A percentile compares a stretch with the other conserved stretches of the same genome.
These are phyloP conservation scores for Halyomorpha halys DNA, from an alignment of 1,140 invertebrate species.

Conservation along the genomic window DNA sequence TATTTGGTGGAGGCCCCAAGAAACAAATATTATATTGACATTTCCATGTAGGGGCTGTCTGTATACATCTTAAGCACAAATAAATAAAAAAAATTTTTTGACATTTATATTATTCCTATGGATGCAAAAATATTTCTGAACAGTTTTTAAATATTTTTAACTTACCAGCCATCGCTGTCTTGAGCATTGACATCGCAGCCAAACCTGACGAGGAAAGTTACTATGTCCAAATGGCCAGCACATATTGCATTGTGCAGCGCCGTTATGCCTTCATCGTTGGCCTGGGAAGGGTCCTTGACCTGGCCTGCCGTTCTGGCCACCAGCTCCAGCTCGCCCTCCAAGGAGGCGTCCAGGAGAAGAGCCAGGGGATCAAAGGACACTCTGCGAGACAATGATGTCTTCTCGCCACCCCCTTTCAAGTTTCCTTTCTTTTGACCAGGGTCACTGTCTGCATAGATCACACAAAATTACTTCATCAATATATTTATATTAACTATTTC, in stretches of 20 bases:
- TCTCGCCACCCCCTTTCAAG: conserved; percentile 40
- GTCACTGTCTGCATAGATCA: conserved; percentile 14
- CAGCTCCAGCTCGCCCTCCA: conserved; percentile 95
- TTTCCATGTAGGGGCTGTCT: too few relatives aligned
- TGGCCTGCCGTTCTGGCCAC: conserved; percentile 90
- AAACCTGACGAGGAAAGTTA: conserved; percentile 93
- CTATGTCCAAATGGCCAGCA: conserved; percentile 96
- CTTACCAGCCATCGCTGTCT: conserved; percentile 91
- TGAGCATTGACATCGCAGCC: conserved; percentile 98
- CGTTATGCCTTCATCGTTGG: conserved; percentile 81
- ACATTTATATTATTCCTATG: too few relatives aligned
- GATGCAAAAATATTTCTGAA: too few relatives aligned
- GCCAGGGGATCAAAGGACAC: conserved; percentile 98
- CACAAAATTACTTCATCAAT: too few relatives aligned
- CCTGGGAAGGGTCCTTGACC: conserved; percentile 44
- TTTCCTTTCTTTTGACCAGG: conserved; percentile 29
- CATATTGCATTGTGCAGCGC: conserved; percentile 99
- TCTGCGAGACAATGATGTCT: conserved; percentile 59
- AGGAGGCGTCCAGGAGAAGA: conserved; percentile 86
- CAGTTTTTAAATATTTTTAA: conserved; percentile 16
- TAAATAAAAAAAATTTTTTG: too few relatives aligned
- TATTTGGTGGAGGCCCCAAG: too few relatives aligned
- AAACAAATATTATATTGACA: too few relatives aligned
- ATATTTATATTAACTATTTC: too few relatives aligned
- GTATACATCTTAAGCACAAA: too few relatives aligned